Evolutionary conservation across 1,140 invertebrate species (phyloP).

Genomic region (Callitettix versicolor): DNA sequence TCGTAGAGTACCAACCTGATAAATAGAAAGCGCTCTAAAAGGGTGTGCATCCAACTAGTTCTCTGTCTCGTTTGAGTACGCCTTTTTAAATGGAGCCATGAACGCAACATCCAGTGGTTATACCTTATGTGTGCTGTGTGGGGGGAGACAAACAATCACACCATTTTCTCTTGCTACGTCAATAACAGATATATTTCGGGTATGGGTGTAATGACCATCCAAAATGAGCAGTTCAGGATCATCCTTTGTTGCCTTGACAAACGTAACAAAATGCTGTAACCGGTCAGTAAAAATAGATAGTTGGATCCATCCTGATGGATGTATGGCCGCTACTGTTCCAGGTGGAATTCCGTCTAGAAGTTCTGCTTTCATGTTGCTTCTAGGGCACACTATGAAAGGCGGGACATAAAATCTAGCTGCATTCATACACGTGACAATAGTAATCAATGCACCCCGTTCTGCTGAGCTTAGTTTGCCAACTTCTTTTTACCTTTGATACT

Average conservation of each 20-base stretch:
- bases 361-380: constrained; percentile 24
- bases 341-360: constrained; percentile 29
- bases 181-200: constrained; percentile 30
- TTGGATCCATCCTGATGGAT: constrained; percentile 27
- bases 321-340: constrained; percentile 26
- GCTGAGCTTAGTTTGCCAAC: constrained; percentile 23
- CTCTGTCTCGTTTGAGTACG: constrained; percentile 26
- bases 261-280: constrained; percentile 29
- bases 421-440: constrained; percentile 28
- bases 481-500: constrained; percentile 27
- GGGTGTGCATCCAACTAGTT: constrained; percentile 32
- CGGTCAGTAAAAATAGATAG: constrained; percentile 28
- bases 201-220: constrained; percentile 29
- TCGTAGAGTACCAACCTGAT: constrained; percentile 25
- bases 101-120: constrained; percentile 35
- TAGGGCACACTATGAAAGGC: constrained; percentile 30
- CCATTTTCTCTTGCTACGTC: constrained; percentile 23
- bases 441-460: constrained; percentile 25
- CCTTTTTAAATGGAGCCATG: constrained; percentile 29
- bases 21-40: constrained; percentile 26
- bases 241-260: constrained; percentile 24
- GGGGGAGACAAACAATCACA: constrained; percentile 26
- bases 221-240: constrained; percentile 28
- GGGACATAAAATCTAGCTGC: constrained; percentile 29
- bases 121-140: constrained; percentile 31